Evolutionary conservation across 2,113 vertebrate species (phyloP), one percentile per base, ranked within the genome.

Genomic region (Accipiter cooperii): DNA sequence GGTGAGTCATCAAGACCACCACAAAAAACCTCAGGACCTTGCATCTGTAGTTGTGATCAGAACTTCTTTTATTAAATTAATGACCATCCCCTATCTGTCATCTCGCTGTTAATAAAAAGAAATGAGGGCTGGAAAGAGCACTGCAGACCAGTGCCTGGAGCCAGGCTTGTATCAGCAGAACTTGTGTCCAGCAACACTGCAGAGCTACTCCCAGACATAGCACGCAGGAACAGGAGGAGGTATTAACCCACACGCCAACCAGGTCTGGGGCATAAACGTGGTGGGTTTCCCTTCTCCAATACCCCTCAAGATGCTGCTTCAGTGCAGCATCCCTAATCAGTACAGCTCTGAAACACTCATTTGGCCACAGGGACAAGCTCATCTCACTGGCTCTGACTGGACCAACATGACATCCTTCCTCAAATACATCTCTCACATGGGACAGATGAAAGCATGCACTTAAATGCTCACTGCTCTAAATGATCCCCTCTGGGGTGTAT

Each of bases 1-100:
- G 12, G 55, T 95, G 89, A 96, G 74, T 91, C 86, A 94, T 38
- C 88, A 85, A 85, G 94, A 90, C 77, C 93, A 91, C 89, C 94
- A 89, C 2, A 6, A 87, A 93, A 95, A 92, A 60, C 42, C 86
- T 81, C 65, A 66, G 73, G 82, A 75, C 69, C 46, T 57, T 76
- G 69, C 68, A 91, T 87, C 84, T 89, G 58, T 36, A 79, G 78
- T 64, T 25, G 1, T 73, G 86, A 97, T 87, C 86, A 77, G 90
- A 95, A 65, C 80, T 92, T 89, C 71, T 81, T 73, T 91, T 82
- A 95, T 91, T 84, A 78, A 94, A 88, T 93, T 85, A 88, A 87
- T 60, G 87, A 13, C 71, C 78, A 82, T 55, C 38, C 58, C 54
- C 49, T 93, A 75, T 82, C 93, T 87, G 55, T 82, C 91, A 93